Base-by-base conservation (phyloP, 2,888 invertebrate genomes). In the Parnassius orleans region DNA sequence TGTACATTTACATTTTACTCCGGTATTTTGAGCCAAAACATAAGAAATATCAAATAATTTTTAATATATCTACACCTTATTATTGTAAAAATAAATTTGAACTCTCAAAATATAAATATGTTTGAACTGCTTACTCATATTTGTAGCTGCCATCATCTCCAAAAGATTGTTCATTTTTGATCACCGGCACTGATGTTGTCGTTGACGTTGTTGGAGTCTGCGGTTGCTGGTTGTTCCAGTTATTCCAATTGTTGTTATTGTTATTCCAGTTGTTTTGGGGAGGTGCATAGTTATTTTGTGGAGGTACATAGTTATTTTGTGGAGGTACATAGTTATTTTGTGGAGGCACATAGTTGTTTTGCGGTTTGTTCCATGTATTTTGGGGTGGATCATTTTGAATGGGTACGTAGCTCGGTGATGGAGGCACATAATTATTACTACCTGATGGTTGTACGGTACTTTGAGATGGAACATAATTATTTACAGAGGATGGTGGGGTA, bases 121-220 rank as follows among this genome's bases (percentile, higher is more conserved):
- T 7, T 48, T 9, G 10, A 65, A 60, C n/a, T 64, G 89, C 92
- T 92, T 72, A 93, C 93, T 92, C 92, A 70, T 90, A 93, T 80
- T 84, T 90, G 75, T 92, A 93, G 72, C 86, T 83, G 64, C 93
- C 93, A 66, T 93, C 86, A 12, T 87, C 86, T 55, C 91, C 90
- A 53, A 75, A 77, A 48, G 69, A 77, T 63, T 87, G 87, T 62
- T 87, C 89, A 68, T 92, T 90, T 74, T 89, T 91, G 73, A 93
- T 84, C 50, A 93, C 83, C 1, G 90, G 66, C 9, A 82, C 75
- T 0, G 81, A 79, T 1, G 87, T 80, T 1, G 90, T 87, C 24
- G 72, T 53, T 10, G 70, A 57, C 3, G 70, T 61, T 50, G 60
- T 46, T 52, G 56, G 50, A 46, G 61, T 47, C 53, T 62, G 51